These are phyloP conservation scores for Acrocyrtus sp. DNA, from an alignment of 2,888 invertebrate species.

Conservation along the genomic window DNA sequence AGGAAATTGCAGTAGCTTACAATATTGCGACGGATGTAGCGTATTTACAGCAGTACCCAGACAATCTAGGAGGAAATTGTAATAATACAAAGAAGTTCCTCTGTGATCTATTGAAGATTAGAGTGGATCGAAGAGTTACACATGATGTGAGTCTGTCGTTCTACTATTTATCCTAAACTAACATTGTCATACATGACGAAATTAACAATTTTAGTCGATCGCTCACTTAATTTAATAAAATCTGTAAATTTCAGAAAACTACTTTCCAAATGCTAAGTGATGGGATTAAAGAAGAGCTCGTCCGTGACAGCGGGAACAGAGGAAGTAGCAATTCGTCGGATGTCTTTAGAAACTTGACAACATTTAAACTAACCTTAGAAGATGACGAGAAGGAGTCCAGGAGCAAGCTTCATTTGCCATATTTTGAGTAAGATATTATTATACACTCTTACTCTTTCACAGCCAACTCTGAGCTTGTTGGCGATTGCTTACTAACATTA, in stretches of 20 bases:
- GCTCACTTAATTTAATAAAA: too few species aligned
- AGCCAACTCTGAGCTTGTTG: too few species aligned
- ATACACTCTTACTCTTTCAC: not conserved
- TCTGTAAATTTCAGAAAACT: conserved; percentile 51
- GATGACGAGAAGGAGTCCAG: conserved; percentile 73
- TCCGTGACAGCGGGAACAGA: not conserved
- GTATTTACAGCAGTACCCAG: conserved; percentile 16
- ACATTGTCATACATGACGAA: too few species aligned
- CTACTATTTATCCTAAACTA: not conserved
- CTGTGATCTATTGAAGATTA: conserved; percentile 50
- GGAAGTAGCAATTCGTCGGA: conserved; percentile 31
- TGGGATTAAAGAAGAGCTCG: conserved; percentile 34
- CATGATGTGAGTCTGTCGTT: conserved; percentile 36
- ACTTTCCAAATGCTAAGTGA: conserved; percentile 47
- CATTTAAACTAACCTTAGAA: conserved; percentile 75
- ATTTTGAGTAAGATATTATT: conserved; percentile 67
- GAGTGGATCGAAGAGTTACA: conserved; percentile 25
- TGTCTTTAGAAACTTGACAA: conserved; percentile 67
- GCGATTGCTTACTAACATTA: not conserved
- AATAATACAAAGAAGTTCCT: conserved; percentile 12
- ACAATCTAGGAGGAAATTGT: not conserved
- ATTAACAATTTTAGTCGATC: too few species aligned
- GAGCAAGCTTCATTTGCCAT: conserved; percentile 73
- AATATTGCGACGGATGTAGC: conserved; percentile 37
- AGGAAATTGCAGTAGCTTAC: conserved; percentile 39